These are phyloP conservation scores for Lithophane leautieri DNA, from an alignment of 2,888 invertebrate genomes.

Conservation along the genomic window DNA sequence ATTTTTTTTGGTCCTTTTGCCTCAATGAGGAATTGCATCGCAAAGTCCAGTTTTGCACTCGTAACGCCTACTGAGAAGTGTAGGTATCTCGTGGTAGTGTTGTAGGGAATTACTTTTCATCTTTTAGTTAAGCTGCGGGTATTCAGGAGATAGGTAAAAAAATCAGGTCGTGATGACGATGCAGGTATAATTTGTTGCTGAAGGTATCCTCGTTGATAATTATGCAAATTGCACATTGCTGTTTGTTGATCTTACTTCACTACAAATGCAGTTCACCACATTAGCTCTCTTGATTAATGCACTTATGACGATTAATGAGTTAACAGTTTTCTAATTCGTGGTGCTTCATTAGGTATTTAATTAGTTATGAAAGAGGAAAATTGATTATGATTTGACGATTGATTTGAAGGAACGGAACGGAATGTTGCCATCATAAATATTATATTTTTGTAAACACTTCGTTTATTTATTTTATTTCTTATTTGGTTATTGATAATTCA, in stretches of 20 bases:
- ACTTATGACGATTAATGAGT: no score
- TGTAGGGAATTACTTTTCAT: no score
- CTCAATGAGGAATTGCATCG: neutral
- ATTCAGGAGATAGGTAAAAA: neutral
- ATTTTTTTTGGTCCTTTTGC: neutral
- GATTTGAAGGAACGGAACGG: no score
- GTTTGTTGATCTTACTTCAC: neutral
- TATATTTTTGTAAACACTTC: no score
- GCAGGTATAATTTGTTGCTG: neutral
- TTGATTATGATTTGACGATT: no score
- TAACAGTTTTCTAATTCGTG: neutral
- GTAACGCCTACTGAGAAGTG: neutral
- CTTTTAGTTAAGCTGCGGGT: neutral
- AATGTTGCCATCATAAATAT: no score
- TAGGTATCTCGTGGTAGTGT: neutral
- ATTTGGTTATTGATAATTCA: no score
- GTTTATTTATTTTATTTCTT: no score
- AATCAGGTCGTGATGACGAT: neutral
- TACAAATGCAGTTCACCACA: neutral
- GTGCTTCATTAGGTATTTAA: conserved; percentile 4
- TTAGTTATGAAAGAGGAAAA: neutral
- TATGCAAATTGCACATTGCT: neutral
- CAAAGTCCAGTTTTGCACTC: neutral
- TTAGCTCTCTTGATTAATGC: neutral
- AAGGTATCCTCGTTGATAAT: neutral